A percentile compares a stretch with the other conserved stretches of the same genome.
phyloP scores from a whole-genome alignment of 2,888 invertebrate genomes.

The Epinotia brunnichana region DNA sequence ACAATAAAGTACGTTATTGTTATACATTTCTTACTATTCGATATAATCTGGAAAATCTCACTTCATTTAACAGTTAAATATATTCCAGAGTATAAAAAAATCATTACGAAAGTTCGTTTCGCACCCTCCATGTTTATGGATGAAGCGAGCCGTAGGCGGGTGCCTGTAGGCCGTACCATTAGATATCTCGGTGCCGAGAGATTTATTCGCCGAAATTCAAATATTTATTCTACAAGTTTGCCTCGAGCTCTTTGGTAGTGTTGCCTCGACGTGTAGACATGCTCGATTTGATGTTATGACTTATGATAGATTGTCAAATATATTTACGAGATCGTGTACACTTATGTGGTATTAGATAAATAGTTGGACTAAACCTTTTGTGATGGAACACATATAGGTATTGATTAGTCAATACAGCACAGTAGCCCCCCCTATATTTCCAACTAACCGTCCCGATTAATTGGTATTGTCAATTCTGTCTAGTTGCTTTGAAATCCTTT shows the following conservation, averaged over 20 bases:
- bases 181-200: background rate
- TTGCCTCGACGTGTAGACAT: background rate
- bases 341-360: too few relatives aligned
- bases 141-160: constrained; percentile 16
- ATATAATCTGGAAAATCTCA: background rate
- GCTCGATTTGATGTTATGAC: background rate
- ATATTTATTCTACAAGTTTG: constrained; percentile 5
- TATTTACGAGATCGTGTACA: background rate
- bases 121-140: constrained; percentile 27
- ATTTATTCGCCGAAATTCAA: constrained; percentile 9
- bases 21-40: background rate
- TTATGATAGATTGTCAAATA: background rate
- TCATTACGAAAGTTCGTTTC: background rate
- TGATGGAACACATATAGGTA: too few relatives aligned
- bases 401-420: too few relatives aligned
- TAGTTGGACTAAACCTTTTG: too few relatives aligned
- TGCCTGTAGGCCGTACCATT: constrained; percentile 16
- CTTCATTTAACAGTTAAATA: constrained; percentile 1
- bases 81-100: constrained; percentile 6
- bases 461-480: too few relatives aligned
- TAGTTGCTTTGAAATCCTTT: too few relatives aligned
- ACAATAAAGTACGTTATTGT: too few relatives aligned
- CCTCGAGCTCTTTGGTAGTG: background rate
- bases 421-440: too few relatives aligned
- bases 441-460: too few relatives aligned